Evolutionary conservation across 2,888 invertebrate genomes (phyloP), one percentile per base, ranked within the genome.

Genomic region (Tachina grossa): DNA sequence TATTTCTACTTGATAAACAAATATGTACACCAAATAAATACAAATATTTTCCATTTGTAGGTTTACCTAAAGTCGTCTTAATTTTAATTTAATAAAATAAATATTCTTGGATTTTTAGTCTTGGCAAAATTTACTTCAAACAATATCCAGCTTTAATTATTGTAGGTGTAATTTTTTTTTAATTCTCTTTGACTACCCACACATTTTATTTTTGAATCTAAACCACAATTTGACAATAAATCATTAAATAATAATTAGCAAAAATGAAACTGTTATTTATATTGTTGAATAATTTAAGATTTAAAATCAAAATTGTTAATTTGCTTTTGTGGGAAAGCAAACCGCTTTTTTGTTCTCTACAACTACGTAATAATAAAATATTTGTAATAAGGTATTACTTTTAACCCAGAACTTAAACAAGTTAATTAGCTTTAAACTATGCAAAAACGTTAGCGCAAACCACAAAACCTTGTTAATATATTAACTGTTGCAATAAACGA

Each of bases 91-190:
- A 31, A 31, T 31, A 4, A 47, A 39, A 66, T 9, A 31, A 1
- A 31, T 45, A 45, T 57, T 69, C 55, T 69, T 16, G 41, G 31
- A 61, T 45, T 72, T 72, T 11, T 13, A 39, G 6, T 39, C 16
- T 59, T 31, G 13, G 9, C 22, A 3, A 55, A 31, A 61, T 19
- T 31, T 72, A 53, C 19, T 55, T 43, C 8, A 47, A 57, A 39
- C 51, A 41, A 43, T 61, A 49, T 74, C 14, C 49, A 63, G 22
- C 51, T 43, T 51, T 75, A 75, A 75, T 75, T 63, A 75, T 63
- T 63, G 74, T 75, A 53, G 74, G 74, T 51, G 74, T 75, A 75
- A 63, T 75, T 63, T 63, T 51, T n/a, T 1, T 63, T 53, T 75
- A 75, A 43, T 75, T 63, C 53, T 51, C 1, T 63, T 53, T 11